Evolutionary conservation across 2,888 invertebrate species (phyloP), one percentile per base, ranked within the genome.

Genomic region (Alsophila aescularia): DNA sequence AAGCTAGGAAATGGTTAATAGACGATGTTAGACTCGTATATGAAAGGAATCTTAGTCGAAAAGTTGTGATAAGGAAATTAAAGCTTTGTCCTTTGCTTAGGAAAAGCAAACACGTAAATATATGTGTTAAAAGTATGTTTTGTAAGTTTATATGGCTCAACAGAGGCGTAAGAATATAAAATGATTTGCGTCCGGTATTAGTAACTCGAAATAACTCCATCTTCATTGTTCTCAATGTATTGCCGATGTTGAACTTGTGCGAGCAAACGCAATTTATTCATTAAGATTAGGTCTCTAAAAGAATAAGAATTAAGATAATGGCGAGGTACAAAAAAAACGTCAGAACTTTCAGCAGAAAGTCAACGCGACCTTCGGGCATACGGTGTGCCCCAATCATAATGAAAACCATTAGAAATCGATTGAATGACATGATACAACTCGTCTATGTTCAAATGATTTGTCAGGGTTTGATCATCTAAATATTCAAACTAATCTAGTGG

Each of bases 301-400:
- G n/a, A n/a, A n/a, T n/a, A n/a, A n/a, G n/a, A n/a, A n/a, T n/a
- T n/a, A n/a, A 45, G 47, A 55, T 43, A 55, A 47, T 21, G 37
- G 39, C 39, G 35, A 10, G 35, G 15, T 40, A 62, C 62, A 67
- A 70, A 65, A 62, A 64, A 67, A 70, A 65, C 62, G 60, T 61
- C 64, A 52, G 62, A 66, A 69, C 56, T 44, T 15, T 43, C 13
- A 34, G 44, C 40, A 37, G 52, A 44, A 58, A 51, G 49, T 36
- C 35, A 31, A 24, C 47, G 42, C 66, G 70, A 67, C 72, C 73
- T 77, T 74, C 72, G 48, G 45, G 66, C 61, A 58, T 59, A 69
- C 60, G 64, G n/a, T n/a, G n/a, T n/a, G n/a, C n/a, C n/a, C n/a
- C 66, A 66, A 68, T 66, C n/a, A n/a, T n/a, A n/a, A 67, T 60